Evolutionary conservation across 2,113 vertebrate species (phyloP).

Genomic region (Uria aalge): DNA sequence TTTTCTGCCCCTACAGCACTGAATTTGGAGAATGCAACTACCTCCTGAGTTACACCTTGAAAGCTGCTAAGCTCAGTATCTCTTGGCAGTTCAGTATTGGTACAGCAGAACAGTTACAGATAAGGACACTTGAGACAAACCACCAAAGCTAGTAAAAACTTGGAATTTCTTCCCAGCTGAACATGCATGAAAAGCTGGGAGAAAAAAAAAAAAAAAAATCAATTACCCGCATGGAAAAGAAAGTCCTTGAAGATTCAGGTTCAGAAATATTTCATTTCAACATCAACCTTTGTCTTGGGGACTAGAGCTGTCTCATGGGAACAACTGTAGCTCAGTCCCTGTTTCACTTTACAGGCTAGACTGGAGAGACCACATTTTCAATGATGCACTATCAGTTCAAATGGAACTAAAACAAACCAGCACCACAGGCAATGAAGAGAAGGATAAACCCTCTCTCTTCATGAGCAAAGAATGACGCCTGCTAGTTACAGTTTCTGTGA

Average conservation of each 20-base stretch:
- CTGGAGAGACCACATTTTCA: background rate
- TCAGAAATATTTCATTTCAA: background rate
- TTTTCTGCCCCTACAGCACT: background rate
- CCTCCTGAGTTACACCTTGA: accelerated
- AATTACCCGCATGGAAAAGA: background rate
- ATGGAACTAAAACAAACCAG: background rate
- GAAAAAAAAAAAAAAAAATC: background rate
- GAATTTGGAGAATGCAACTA: background rate
- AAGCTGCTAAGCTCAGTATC: background rate
- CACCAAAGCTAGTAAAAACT: background rate
- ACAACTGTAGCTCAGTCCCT: background rate
- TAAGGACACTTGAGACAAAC: background rate
- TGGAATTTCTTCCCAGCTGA: background rate
- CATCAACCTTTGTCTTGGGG: background rate
- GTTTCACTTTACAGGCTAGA: background rate
- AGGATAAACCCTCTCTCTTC: background rate
- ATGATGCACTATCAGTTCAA: background rate
- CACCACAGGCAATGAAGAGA: background rate
- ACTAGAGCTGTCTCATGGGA: background rate
- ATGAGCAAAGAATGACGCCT: background rate
- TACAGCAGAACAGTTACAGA: background rate
- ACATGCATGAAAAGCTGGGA: background rate
- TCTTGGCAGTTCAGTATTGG: background rate
- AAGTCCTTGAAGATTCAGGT: background rate
- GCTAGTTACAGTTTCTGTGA: background rate